Conservation (phyloP, 2,888 invertebrate genomes). For the Pterostichus madidus region DNA sequence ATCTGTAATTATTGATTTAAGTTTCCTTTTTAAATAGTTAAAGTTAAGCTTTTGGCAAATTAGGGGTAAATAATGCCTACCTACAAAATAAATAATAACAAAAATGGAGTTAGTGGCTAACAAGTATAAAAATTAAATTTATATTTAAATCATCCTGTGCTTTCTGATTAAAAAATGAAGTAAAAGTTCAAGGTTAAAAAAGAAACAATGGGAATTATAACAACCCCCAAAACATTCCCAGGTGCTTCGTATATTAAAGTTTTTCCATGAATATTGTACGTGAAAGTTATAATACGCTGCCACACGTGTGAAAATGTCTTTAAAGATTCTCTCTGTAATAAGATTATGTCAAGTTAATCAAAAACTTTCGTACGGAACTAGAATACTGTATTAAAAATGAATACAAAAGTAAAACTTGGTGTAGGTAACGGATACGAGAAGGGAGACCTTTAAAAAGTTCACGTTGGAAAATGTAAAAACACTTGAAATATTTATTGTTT, state of each 20-base stretch:
- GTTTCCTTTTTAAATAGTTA: too few relatives aligned
- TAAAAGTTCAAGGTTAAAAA: conserved; percentile 17
- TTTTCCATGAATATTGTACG: conserved; percentile 57
- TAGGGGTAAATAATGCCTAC: too few relatives aligned
- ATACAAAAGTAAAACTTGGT: conserved; percentile 45
- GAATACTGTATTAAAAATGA: conserved; percentile 47
- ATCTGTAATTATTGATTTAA: too few relatives aligned
- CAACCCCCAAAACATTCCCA: conserved; percentile 16
- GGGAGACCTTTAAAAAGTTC: conserved; percentile 1
- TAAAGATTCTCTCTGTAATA: conserved; percentile 55
- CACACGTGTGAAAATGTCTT: conserved; percentile 55
- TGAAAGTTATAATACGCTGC: conserved; percentile 47
- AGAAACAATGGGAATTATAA: conserved; percentile 30
- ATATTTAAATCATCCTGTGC: not conserved
- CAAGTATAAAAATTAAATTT: not conserved
- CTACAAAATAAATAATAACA: too few relatives aligned
- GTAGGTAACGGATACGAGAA: not conserved
- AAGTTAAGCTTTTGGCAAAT: too few relatives aligned
- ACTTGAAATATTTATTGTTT: conserved; percentile 2
- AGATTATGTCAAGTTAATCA: conserved; percentile 60
- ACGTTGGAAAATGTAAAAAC: not conserved
- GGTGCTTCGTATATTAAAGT: conserved; percentile 10
- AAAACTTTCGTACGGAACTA: conserved; percentile 36
- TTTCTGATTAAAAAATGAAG: conserved; percentile 6
- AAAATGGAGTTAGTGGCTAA: too few relatives aligned